phyloP scores from a whole-genome alignment of 2,113 vertebrate genomes.

The Phodopus roborovskii region DNA sequence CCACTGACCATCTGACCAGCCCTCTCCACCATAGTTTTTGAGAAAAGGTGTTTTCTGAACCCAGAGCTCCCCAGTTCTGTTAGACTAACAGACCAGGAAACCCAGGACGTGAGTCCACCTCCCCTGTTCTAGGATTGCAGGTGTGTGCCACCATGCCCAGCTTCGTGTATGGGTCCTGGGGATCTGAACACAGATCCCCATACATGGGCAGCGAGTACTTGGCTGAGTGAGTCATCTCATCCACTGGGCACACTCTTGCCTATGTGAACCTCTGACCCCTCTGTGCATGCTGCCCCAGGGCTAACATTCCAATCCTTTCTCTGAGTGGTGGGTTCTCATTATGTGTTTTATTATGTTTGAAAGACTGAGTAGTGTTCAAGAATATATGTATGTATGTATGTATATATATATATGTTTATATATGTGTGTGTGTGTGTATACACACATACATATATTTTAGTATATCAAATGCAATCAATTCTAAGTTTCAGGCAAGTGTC shows the following conservation, averaged over 20 bases:
- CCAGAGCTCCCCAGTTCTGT: not conserved
- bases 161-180: too few relatives aligned
- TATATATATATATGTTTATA: too few relatives aligned
- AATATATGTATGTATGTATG: too few relatives aligned
- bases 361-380: not conserved
- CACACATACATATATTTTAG: too few relatives aligned
- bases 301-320: not conserved
- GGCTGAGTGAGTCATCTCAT: not conserved
- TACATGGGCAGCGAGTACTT: not conserved
- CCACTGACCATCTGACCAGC: not conserved
- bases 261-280: not conserved
- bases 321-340: not conserved
- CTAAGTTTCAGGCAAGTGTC: conserved; percentile 9
- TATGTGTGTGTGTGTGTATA: too few relatives aligned
- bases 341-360: conserved; percentile 7
- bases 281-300: too few relatives aligned
- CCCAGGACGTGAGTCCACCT: not conserved
- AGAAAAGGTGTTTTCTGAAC: not conserved
- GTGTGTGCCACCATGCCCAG: not conserved
- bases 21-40: not conserved
- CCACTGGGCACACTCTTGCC: not conserved
- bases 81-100: not conserved
- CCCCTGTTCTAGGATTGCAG: not conserved
- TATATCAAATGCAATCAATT: conserved; percentile 8
- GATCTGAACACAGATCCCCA: not conserved